phyloP scores from a whole-genome alignment of 2,113 vertebrate genomes.

The Aphelocoma coerulescens region DNA sequence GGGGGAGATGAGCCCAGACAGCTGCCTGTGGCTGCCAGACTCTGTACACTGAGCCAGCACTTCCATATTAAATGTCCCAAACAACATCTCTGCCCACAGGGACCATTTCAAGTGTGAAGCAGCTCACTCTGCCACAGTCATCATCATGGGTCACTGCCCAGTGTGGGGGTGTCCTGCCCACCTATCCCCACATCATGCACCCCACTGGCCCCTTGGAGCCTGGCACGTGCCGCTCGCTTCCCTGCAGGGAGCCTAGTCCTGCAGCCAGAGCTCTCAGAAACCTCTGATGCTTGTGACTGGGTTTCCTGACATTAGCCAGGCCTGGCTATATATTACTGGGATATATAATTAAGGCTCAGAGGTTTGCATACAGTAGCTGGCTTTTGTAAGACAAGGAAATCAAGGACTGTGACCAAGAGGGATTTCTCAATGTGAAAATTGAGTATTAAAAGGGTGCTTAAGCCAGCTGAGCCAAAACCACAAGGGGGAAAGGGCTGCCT shows the following conservation, averaged over 20 bases:
- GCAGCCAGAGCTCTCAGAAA: background rate
- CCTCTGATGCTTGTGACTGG: background rate
- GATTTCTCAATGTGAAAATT: constrained; percentile 39
- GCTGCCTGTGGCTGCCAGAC: background rate
- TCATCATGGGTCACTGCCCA: background rate
- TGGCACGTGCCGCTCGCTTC: rapidly evolving
- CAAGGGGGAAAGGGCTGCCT: background rate
- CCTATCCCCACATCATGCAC: rapidly evolving
- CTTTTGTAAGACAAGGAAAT: constrained; percentile 32
- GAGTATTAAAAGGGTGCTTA: constrained; percentile 5
- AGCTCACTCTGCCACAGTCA: background rate
- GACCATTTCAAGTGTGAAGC: rapidly evolving
- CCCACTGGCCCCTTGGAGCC: background rate
- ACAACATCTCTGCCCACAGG: background rate
- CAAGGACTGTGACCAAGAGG: background rate
- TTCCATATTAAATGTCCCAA: background rate
- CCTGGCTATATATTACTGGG: constrained; percentile 2
- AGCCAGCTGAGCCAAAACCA: background rate
- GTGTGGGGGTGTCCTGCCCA: background rate
- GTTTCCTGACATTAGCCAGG: constrained; percentile 52
- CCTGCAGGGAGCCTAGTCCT: background rate
- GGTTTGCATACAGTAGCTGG: constrained; percentile 41
- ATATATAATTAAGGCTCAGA: constrained; percentile 33
- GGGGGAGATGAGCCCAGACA: background rate
- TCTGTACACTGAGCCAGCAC: background rate